Percentiles rank a stretch among this genome's conserved stretches.
Conservation (phyloP, 2,113 vertebrate species). For the Rhagologus leucostigma region DNA sequence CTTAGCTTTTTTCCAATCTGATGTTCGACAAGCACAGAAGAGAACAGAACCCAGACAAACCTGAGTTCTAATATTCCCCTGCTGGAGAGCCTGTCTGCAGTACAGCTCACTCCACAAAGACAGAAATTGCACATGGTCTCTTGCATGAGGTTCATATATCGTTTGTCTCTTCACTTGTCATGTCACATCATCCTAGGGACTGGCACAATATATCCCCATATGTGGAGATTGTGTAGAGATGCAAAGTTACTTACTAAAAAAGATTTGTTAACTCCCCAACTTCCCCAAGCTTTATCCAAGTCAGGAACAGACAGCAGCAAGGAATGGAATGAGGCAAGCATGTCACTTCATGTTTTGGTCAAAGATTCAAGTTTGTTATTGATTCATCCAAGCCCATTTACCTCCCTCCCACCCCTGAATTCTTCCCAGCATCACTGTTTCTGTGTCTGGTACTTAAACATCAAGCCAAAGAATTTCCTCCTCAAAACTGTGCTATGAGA, state of each 20-base stretch:
- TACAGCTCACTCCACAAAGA: neutral
- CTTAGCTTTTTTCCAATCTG: neutral
- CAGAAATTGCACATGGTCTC: neutral
- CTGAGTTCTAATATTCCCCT: neutral
- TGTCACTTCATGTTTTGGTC: conserved; percentile 29
- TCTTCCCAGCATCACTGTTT: conserved; percentile 9
- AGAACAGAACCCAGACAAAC: neutral
- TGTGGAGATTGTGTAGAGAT: neutral
- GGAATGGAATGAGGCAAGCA: neutral
- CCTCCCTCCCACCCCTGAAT: neutral
- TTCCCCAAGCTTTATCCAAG: neutral
- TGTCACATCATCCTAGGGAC: neutral
- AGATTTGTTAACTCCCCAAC: neutral
- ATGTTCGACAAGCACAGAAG: neutral
- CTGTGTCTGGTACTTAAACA: neutral
- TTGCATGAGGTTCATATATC: neutral
- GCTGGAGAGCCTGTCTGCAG: neutral
- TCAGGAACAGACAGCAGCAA: neutral
- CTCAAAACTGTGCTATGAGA: neutral
- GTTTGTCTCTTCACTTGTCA: neutral
- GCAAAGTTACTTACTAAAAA: neutral
- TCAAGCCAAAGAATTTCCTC: neutral
- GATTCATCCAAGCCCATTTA: conserved; percentile 18
- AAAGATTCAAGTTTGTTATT: conserved; percentile 12
- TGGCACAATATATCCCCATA: neutral